Evolutionary conservation across 2,797 vertebrate species (phyloP), one percentile per base, ranked within the genome.

Genomic region (Mus minutoides): DNA sequence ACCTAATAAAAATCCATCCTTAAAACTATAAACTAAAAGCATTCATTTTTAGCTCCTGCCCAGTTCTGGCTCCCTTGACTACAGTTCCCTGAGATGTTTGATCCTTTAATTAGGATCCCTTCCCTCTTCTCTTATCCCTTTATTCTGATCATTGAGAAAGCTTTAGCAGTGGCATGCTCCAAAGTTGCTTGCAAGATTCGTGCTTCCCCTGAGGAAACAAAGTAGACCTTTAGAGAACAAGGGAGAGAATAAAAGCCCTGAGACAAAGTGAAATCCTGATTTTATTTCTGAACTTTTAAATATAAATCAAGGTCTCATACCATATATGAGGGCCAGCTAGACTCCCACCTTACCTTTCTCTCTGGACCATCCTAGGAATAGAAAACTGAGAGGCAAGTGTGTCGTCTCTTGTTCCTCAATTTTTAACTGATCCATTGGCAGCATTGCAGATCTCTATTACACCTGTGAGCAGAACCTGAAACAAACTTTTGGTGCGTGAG

Each of bases 31-130:
- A 95, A 89, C 94, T 94, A 85, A 95, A 95, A 97, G 93, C 83
- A 91, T 92, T 92, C n/a, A 8, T 43, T 67, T 95, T 96, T 96
- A 89, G 71, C 94, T 78, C 78, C 54, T 96, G 58, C 79, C 87
- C 95, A 87, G 29, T 76, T 85, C 94, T 79, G 78, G 79, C 88
- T 96, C 79, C 94, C 92, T 60, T 88, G 92, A 94, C 88, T 86
- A 91, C 95, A 96, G 56, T 97, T 97, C 96, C 91, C 96, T 97
- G 91, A 95, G 79, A 76, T 92, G 37, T 93, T 87, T 94, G 92
- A 95, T 95, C 92, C 77, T 96, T 96, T 97, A 97, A 97, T 97
- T 97, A 97, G 92, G 80, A 94, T 64, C 87, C 80, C 86, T 97
- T 92, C 94, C 69, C 94, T 96, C 92, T 93, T 91, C 78, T 94